These are phyloP conservation scores for Philereme vetulata DNA, from an alignment of 2,888 invertebrate genomes.

Conservation along the genomic window DNA sequence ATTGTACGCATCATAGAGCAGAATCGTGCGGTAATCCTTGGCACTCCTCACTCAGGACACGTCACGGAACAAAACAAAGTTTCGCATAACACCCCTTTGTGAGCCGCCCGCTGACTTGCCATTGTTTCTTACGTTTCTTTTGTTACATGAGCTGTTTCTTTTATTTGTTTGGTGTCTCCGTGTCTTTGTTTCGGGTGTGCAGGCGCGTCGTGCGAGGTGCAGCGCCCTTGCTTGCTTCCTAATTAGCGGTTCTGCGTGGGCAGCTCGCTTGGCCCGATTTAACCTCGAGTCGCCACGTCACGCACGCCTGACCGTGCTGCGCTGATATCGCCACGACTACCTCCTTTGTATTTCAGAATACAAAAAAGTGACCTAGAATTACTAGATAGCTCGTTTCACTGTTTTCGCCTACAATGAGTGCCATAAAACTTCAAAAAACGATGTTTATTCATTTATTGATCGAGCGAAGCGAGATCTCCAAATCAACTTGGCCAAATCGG, in stretches of 20 bases:
- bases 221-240: constrained; percentile 78
- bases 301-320: constrained; percentile 58
- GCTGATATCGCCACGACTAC: constrained; percentile 18
- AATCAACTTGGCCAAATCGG: too few relatives aligned
- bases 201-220: constrained; percentile 59
- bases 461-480: too few relatives aligned
- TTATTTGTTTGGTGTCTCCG: constrained; percentile 61
- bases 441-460: too few relatives aligned
- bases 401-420: too few relatives aligned
- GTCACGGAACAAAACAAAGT: constrained; percentile 60
- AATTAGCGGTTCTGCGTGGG: constrained; percentile 75
- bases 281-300: constrained; percentile 63
- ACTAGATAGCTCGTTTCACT: neutral
- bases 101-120: constrained; percentile 51
- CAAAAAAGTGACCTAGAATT: constrained; percentile 9
- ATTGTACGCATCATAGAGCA: constrained; percentile 30
- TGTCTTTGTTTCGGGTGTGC: constrained; percentile 51
- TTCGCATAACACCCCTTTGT: constrained; percentile 67
- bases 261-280: constrained; percentile 65
- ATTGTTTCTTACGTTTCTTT: constrained; percentile 67
- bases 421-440: too few relatives aligned
- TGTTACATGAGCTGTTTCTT: constrained; percentile 57
- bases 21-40: constrained; percentile 36
- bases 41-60: constrained; percentile 45
- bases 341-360: constrained; percentile 18